These are phyloP conservation scores for Symphodus melops DNA, from an alignment of 2,113 vertebrate genomes.

Conservation along the genomic window DNA sequence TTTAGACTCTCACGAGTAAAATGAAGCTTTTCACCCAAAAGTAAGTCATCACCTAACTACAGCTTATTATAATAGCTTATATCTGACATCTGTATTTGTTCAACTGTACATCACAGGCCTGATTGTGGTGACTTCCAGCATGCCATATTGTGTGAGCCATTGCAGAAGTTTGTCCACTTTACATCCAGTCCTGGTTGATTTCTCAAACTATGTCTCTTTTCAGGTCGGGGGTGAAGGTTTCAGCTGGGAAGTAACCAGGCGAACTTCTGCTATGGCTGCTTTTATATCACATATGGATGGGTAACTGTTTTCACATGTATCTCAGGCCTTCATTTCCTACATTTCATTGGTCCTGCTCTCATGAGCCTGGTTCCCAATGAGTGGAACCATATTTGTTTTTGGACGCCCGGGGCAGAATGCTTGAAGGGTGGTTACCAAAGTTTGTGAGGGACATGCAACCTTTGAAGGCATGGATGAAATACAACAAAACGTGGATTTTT, in stretches of 20 bases:
- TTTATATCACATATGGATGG: slow-evolving; percentile 33
- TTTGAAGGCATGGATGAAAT: slow-evolving; percentile 11
- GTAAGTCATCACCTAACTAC: slow-evolving; percentile 63
- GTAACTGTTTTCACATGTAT: slow-evolving; percentile 7
- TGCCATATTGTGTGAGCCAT: slow-evolving; percentile 33
- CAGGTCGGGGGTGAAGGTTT: slow-evolving; percentile 7
- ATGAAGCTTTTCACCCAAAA: slow-evolving; percentile 44
- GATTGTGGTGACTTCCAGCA: slow-evolving; percentile 43
- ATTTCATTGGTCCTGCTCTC: neutral
- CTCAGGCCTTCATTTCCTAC: slow-evolving; percentile 31
- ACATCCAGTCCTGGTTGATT: slow-evolving; percentile 25
- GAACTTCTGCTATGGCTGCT: slow-evolving; percentile 43
- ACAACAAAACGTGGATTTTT: neutral
- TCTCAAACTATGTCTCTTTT: slow-evolving; percentile 9
- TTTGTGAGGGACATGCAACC: slow-evolving; percentile 49
- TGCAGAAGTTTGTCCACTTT: slow-evolving; percentile 38
- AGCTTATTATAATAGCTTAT: slow-evolving; percentile 73
- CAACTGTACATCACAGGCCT: slow-evolving; percentile 68
- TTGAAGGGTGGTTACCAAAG: neutral
- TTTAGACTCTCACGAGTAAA: slow-evolving; percentile 59
- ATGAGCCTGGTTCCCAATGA: slow-evolving; percentile 11
- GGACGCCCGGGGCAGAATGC: slow-evolving; percentile 3
- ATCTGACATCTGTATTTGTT: slow-evolving; percentile 68
- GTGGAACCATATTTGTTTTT: neutral
- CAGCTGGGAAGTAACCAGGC: slow-evolving; percentile 43